phyloP scores from a whole-genome alignment of 2,797 vertebrate genomes.

The Oophaga sylvatica region DNA sequence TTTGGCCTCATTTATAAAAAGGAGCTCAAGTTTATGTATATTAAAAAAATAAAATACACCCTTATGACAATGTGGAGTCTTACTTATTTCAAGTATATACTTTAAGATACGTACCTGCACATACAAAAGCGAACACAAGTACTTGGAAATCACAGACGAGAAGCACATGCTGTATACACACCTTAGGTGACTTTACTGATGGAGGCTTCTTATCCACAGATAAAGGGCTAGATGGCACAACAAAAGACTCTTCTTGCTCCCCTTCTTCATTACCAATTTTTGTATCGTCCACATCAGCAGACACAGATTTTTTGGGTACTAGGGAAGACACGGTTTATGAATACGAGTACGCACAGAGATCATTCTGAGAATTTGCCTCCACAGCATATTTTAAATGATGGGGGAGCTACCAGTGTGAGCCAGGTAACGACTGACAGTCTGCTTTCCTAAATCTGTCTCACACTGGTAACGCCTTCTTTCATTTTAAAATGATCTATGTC shows the following conservation, averaged over 20 bases:
- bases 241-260: conserved; percentile 86
- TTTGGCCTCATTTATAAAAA: no score
- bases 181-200: conserved; percentile 86
- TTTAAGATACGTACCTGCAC: neutral
- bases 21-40: no score
- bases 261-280: conserved; percentile 93
- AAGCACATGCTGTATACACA: conserved; percentile 62
- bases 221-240: conserved; percentile 83
- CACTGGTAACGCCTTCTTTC: no score
- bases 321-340: conserved; percentile 7
- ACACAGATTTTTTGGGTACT: conserved; percentile 93
- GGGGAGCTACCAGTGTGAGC: no score
- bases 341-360: neutral
- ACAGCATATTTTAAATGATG: no score
- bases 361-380: neutral
- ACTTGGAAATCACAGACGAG: neutral
- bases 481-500: no score
- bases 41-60: no score
- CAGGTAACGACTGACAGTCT: no score
- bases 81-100: neutral
- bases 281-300: conserved; percentile 88
- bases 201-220: conserved; percentile 86
- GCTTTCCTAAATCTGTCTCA: no score
- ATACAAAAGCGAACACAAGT: neutral
- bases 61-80: neutral